Base-by-base conservation (phyloP, 2,113 vertebrate species). In the Vulpes lagopus region DNA sequence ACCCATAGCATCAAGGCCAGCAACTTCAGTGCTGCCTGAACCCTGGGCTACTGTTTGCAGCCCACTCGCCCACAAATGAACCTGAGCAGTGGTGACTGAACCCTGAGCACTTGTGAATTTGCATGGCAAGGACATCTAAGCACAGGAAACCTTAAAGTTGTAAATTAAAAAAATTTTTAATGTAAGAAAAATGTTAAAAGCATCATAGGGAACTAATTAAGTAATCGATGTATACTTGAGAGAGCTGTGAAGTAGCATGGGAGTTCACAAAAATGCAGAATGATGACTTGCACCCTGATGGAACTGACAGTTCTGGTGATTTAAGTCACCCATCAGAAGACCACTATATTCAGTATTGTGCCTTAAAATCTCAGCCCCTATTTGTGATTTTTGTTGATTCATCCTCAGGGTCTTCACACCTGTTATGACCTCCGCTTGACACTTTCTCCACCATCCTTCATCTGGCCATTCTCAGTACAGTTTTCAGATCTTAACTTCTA, bases 351-450 rank as follows among this genome's bases (percentile, higher is more conserved):
- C 67, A 25, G 64, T 32, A 59, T 38, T 5, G 67, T 67, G 73
- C 60, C 80, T 93, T 93, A 23, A 82, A 32, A 69, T 78, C 92
- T 90, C 60, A 94, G 49, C 35, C 53, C 67, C 81, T 91, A 22
- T 14, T 96, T 91, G 81, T 43, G 55, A 85, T 60, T 89, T 81
- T 38, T 76, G 80, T 69, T 86, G 65, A 84, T 89, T 89, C n/a
- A 25, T 22, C 53, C 53, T 78, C 59, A 69, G 17, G 49, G 53
- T 69, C 32, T 69, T 91, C 71, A 43, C 43, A 60, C 89, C 35
- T 43, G 43, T 43, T 43, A 43, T 43, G 43, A 43, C 43, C 65
- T 92, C 27, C 83, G 38, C 49, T 62, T 80, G 35, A 89, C 32
- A 82, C 23, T 89, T 82, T 69, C 14, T 32, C 82, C 25, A 30